Conservation (phyloP, 2,797 vertebrate genomes). For the Danio kyathit region DNA sequence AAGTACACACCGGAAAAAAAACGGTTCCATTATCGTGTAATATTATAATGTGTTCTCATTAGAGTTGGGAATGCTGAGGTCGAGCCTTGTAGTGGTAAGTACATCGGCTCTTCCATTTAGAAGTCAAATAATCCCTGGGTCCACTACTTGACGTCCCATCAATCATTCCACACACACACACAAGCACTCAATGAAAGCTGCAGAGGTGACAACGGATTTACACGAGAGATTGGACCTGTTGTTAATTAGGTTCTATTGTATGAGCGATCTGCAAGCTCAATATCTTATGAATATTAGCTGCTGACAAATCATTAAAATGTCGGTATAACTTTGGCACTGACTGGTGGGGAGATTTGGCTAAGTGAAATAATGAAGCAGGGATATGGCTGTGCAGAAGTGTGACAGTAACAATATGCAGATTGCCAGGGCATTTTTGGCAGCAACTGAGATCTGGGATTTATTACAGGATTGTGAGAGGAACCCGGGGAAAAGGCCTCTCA, state of each 20-base stretch:
- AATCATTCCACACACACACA: slow-evolving; percentile 43
- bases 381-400: slow-evolving; percentile 31
- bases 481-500: slow-evolving; percentile 3
- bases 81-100: background rate
- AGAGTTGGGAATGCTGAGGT: background rate
- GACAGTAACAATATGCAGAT: slow-evolving; percentile 64
- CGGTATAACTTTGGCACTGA: slow-evolving; percentile 50
- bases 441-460: slow-evolving; percentile 52
- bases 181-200: slow-evolving; percentile 31
- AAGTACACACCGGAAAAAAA: too few relatives aligned
- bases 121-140: slow-evolving; percentile 38
- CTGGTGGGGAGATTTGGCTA: slow-evolving; percentile 40
- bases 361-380: slow-evolving; percentile 55
- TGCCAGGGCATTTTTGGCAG: slow-evolving; percentile 51
- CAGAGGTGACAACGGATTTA: slow-evolving; percentile 48
- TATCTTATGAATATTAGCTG: slow-evolving; percentile 67
- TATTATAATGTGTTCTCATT: slow-evolving; percentile 7
- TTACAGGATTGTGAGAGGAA: slow-evolving; percentile 58
- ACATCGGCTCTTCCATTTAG: slow-evolving; percentile 45
- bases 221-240: slow-evolving; percentile 53
- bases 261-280: slow-evolving; percentile 54
- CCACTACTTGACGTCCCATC: slow-evolving; percentile 42
- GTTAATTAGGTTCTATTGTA: slow-evolving; percentile 66
- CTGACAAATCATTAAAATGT: slow-evolving; percentile 68
- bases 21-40: too few relatives aligned